These are phyloP conservation scores for Spea hammondii DNA, from an alignment of 2,797 vertebrate genomes.

Conservation along the genomic window DNA sequence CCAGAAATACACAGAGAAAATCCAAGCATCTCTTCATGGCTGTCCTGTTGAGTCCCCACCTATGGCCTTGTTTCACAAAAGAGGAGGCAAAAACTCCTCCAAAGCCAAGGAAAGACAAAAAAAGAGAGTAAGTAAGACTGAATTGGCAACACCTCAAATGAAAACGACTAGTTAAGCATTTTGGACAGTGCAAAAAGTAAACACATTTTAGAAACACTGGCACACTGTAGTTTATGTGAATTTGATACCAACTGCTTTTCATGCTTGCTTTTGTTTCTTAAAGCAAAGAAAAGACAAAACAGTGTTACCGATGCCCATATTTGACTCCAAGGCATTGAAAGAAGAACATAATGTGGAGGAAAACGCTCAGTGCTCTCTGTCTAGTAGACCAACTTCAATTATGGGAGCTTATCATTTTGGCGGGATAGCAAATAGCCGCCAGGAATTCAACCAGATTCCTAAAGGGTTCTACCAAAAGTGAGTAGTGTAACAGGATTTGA, in stretches of 20 bases:
- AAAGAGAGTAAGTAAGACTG: slow-evolving; percentile 73
- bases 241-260: background rate
- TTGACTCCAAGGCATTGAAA: slow-evolving; percentile 66
- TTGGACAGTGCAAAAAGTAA: too few species aligned
- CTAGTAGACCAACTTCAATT: slow-evolving; percentile 70
- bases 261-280: slow-evolving; percentile 44
- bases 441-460: slow-evolving; percentile 79
- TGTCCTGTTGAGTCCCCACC: slow-evolving; percentile 84
- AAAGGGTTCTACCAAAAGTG: slow-evolving; percentile 81
- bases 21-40: slow-evolving; percentile 83
- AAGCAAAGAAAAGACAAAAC: slow-evolving; percentile 79
- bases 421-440: slow-evolving; percentile 83
- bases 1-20: slow-evolving; percentile 86
- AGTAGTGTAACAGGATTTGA: slow-evolving; percentile 21
- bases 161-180: too few species aligned
- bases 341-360: slow-evolving; percentile 57
- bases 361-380: slow-evolving; percentile 72
- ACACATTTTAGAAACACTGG: too few species aligned
- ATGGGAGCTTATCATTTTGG: slow-evolving; percentile 77
- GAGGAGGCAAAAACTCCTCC: slow-evolving; percentile 67
- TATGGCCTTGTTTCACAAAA: slow-evolving; percentile 73
- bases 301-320: slow-evolving; percentile 63
- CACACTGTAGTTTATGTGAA: too few species aligned
- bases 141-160: background rate
- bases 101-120: slow-evolving; percentile 71